Conservation (phyloP, 2,888 invertebrate genomes). For the Auanema sp. region DNA sequence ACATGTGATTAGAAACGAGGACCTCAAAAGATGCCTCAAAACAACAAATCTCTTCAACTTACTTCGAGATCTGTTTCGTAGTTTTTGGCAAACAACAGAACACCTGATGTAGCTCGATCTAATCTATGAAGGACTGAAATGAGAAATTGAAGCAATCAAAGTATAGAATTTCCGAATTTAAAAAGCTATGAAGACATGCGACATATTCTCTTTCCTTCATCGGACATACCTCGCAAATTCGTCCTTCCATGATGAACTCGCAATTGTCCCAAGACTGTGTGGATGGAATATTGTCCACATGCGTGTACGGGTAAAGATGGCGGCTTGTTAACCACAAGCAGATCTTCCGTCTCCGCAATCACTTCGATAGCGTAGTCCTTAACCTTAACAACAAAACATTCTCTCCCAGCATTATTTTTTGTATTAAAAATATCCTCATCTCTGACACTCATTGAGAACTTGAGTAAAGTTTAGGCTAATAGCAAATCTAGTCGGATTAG, state of each 20-base stretch:
- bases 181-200: not conserved
- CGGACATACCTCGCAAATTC: slow-evolving; percentile 48
- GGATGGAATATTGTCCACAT: slow-evolving; percentile 94
- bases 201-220: not conserved
- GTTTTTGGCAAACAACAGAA: slow-evolving; percentile 88
- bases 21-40: not conserved
- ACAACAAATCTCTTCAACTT: slow-evolving; percentile 4
- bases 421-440: not conserved
- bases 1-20: not conserved
- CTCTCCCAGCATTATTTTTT: not conserved
- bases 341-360: slow-evolving; percentile 95
- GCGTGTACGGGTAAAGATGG: slow-evolving; percentile 74
- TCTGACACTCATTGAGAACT: not conserved
- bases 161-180: slow-evolving; percentile 7
- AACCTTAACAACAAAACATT: slow-evolving; percentile 66
- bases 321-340: slow-evolving; percentile 79
- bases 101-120: slow-evolving; percentile 91
- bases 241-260: slow-evolving; percentile 84
- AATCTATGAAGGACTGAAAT: slow-evolving; percentile 56
- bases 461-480: not conserved
- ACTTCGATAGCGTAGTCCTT: slow-evolving; percentile 87
- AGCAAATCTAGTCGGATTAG: slow-evolving; percentile 1
- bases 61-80: slow-evolving; percentile 82
- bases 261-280: slow-evolving; percentile 92
- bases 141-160: not conserved